These are phyloP conservation scores for Eptatretus atami DNA, from an alignment of 2,797 vertebrate species.

Conservation along the genomic window DNA sequence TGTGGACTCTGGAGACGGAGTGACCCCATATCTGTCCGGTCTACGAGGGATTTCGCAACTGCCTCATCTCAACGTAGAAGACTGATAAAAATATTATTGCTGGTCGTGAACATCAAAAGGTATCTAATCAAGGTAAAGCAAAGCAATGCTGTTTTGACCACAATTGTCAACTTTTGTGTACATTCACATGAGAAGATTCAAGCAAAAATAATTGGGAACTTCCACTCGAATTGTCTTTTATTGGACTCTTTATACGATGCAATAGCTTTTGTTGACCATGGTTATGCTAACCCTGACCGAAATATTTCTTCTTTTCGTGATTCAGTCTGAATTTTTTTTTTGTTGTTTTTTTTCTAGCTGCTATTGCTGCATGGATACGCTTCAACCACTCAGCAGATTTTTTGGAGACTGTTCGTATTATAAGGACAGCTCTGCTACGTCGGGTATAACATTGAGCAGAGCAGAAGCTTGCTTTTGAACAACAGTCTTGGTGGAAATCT, in stretches of 20 bases:
- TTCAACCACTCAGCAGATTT: conserved; percentile 40
- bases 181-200: no score
- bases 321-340: no score
- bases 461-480: conserved; percentile 26
- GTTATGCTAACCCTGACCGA: no score
- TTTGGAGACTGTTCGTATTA: conserved; percentile 28
- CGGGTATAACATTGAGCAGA: conserved; percentile 40
- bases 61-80: conserved; percentile 29
- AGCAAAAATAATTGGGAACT: no score
- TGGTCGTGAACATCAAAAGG: conserved; percentile 33
- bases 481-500: conserved; percentile 27
- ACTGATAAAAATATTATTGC: conserved; percentile 30
- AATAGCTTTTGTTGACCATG: no score
- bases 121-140: conserved; percentile 26
- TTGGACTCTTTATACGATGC: no score
- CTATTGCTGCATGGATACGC: conserved; percentile 27
- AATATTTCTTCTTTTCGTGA: no score
- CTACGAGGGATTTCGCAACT: conserved; percentile 29
- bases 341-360: conserved; percentile 14
- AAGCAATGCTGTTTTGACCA: not conserved
- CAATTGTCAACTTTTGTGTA: no score
- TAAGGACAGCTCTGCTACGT: conserved; percentile 37
- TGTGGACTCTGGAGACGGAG: conserved; percentile 28
- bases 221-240: no score
- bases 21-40: conserved; percentile 35